Percentiles rank a stretch among this genome's conserved stretches.
Conservation (phyloP, 1,140 invertebrate species). For the Lordiphosa collinella region DNA sequence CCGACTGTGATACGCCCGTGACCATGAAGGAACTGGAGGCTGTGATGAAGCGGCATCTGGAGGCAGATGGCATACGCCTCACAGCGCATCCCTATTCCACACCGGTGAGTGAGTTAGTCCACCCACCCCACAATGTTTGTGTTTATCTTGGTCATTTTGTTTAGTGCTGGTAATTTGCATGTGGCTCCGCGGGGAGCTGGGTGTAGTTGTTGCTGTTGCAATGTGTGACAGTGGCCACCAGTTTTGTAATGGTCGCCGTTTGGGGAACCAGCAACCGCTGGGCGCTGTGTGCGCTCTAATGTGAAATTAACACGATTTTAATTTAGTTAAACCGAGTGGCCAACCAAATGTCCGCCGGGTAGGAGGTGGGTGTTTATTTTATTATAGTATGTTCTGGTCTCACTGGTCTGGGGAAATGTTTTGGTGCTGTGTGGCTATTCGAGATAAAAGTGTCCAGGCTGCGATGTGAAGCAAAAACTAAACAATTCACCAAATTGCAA, state of each 20-base stretch:
- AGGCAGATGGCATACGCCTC: constrained; percentile 91
- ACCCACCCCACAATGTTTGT: constrained; percentile 10
- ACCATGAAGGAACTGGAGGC: constrained; percentile 77
- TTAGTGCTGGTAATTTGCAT: constrained; percentile 62
- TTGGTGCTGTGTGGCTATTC: constrained; percentile 7
- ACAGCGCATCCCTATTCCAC: constrained; percentile 93
- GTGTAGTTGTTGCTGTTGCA: constrained; percentile 20
- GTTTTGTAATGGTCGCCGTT: constrained; percentile 43
- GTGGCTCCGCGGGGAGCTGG: constrained; percentile 22
- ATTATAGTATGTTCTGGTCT: constrained; percentile 28
- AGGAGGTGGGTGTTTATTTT: constrained; percentile 13
- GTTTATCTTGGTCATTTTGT: constrained; percentile 61
- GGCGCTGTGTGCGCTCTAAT: constrained; percentile 69
- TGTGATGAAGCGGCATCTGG: constrained; percentile 88
- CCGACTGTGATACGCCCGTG: constrained; percentile 73
- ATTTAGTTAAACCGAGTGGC: constrained; percentile 76
- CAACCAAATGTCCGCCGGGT: constrained; percentile 44
- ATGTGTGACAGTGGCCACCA: constrained; percentile 41
- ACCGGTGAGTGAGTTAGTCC: constrained; percentile 88
- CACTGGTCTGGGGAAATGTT: constrained; percentile 41
- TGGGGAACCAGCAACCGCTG: constrained; percentile 25
- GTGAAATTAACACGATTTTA: constrained; percentile 78
- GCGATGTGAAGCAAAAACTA: constrained; percentile 18
- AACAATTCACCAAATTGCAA: constrained; percentile 41
- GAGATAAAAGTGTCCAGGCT: constrained; percentile 36